Evolutionary conservation across 2,797 vertebrate species (phyloP).

Genomic region (Pantherophis alleghaniensis): DNA sequence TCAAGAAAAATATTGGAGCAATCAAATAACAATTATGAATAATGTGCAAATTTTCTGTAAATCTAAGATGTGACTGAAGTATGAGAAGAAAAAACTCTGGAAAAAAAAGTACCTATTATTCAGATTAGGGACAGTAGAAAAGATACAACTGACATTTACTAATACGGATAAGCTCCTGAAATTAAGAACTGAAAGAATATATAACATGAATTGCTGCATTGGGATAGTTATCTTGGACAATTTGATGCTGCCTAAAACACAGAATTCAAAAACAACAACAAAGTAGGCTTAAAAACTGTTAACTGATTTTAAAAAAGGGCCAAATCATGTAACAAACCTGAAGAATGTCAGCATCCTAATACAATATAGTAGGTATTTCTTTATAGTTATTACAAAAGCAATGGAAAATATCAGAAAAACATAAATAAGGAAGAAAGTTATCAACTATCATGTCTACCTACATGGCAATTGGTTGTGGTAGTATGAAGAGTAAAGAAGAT

Average conservation of each 20-base stretch:
- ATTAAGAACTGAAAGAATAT: neutral
- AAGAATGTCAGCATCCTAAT: neutral
- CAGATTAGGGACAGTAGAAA: neutral
- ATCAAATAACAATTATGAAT: neutral
- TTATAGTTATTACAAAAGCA: neutral
- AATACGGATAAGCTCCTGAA: neutral
- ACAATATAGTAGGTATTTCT: neutral
- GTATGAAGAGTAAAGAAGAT: neutral
- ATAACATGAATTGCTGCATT: neutral
- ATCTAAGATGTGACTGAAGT: neutral
- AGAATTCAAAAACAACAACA: neutral
- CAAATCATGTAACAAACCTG: neutral
- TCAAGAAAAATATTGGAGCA: neutral
- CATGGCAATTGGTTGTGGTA: neutral
- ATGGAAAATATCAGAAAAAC: neutral
- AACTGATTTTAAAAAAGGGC: neutral
- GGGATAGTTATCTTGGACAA: neutral
- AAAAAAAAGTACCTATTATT: neutral
- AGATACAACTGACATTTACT: neutral
- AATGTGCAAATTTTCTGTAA: neutral
- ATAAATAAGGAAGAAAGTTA: neutral
- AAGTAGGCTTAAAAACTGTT: neutral
- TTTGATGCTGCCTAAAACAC: neutral
- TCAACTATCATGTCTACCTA: neutral
- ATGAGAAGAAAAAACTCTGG: neutral